Base-by-base conservation (phyloP, 1,140 invertebrate genomes). In the Rhyzopertha dominica region DNA sequence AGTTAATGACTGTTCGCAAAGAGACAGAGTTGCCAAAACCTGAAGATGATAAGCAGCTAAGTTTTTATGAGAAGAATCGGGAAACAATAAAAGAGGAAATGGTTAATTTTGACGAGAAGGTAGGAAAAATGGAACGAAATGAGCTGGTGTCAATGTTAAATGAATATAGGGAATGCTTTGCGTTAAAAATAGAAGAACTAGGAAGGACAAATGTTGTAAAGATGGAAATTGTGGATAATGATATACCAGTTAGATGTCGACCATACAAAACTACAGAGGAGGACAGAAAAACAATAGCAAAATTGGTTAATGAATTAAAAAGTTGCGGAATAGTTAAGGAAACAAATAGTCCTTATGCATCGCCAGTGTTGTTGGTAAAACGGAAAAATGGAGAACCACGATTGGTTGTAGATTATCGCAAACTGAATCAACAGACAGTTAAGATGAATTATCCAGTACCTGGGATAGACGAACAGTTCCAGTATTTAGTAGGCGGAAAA, bases 381-480 rank as follows among this genome's bases (percentile, higher is more conserved):
- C 68, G 67, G 20, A 54, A 54, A 12, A 53, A 51, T 13, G 64
- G 64, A 1, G 34, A 48, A 1, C 36, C 40, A 4, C 28, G 70
- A 9, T 38, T 70, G 29, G 53, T 58, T 30, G 39, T 68, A 0
- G 66, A 72, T 49, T 77, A 68, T 50, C 37, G 71, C 16, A 26
- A 41, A 5, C 26, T 77, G 5, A 78, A 79, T 51, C 28, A 1
- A 1, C 49, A 47, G 24, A 51, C 38, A 16, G 28, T 49, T 26
- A 51, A 59, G 51, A 35, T 57, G 24, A 45, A 47, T 20, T 66
- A 47, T 31, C 61, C 58, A 12, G 8, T 44, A 14, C 31, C 43
- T 3, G 4, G 10, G 14, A 37, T 44, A 3, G 43, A 57, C 19
- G 16, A 49, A 12, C 43, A 24, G 4, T 34, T 49, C 12, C 31